Evolutionary conservation across 2,797 vertebrate species (phyloP).

Genomic region (Saxicola maurus): DNA sequence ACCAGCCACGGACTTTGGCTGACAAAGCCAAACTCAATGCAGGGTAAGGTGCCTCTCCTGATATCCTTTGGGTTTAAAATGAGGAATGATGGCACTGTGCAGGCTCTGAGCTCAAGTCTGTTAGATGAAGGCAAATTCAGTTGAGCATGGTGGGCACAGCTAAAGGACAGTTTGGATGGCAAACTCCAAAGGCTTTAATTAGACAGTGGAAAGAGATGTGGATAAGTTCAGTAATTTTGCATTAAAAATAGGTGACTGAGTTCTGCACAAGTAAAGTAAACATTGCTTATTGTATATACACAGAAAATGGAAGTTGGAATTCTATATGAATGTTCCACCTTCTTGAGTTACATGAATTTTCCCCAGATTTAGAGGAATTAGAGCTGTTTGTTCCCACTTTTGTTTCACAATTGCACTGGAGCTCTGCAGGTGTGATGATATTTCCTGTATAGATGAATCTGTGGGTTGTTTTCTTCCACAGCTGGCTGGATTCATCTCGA

Average conservation of each 20-base stretch:
- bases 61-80: neutral
- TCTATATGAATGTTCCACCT: neutral
- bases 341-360: neutral
- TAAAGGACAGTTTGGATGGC: neutral
- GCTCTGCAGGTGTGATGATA: neutral
- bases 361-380: neutral
- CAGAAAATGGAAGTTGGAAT: neutral
- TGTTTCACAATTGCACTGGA: neutral
- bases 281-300: neutral
- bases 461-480: constrained; percentile 58
- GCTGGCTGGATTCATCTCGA: constrained; percentile 95
- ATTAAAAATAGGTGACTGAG: neutral
- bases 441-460: neutral
- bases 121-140: neutral
- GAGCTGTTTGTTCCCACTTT: neutral
- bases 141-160: neutral
- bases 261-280: neutral
- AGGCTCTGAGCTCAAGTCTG: neutral
- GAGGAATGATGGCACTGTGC: neutral
- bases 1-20: constrained; percentile 80
- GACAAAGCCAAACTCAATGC: constrained; percentile 88
- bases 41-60: constrained; percentile 74
- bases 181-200: neutral
- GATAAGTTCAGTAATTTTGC: neutral
- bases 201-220: neutral